Evolutionary conservation across 92 coral and sea anemone genomes (phyloP), one percentile per base, ranked within the genome.

Genomic region (Umimayanthus chanpuru): DNA sequence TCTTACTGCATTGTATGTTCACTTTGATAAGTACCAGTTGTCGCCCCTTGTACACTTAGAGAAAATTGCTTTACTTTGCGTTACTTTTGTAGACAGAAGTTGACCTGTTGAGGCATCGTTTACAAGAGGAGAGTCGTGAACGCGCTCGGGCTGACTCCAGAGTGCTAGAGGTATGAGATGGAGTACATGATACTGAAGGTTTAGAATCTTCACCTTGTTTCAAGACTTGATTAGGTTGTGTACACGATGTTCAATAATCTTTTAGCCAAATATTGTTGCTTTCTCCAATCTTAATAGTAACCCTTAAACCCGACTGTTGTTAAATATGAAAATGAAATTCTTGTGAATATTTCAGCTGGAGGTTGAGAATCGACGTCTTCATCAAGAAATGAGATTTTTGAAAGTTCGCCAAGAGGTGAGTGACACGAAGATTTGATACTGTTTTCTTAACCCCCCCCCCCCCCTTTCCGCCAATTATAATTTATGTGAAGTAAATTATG

Each of bases 311-410:
- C 18, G 20, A 53, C 58, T 53, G 2, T 11, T 11, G 3, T 1
- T 53, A 53, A 53, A 53, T 53, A 18, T 9, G 4, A 3, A 53
- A 11, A 11, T 53, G 12, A 9, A 11, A 11, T 61, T 8, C 25
- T 64, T 26, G 32, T 41, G 43, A 4, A 20, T 18, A 26, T 88
- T 86, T 65, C 89, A 96, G 99, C 91, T 96, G 73, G 96, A 96
- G 84, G 95, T 96, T 23, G 99, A 96, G 89, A 96, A 96, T 86
- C 80, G 94, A 85, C 87, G 99, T 40, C 94, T 96, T 72, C 98
- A 93, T 32, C 99, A 94, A 67, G 99, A 96, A 82, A 89, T 96
- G 85, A 85, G 98, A 47, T 88, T 96, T 44, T 86, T 93, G 25
- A 93, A 91, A 89, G 95, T 96, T 4, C 89, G 83, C 20, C 93